phyloP scores from a whole-genome alignment of 2,797 vertebrate genomes.

The Pipistrellus pipistrellus region DNA sequence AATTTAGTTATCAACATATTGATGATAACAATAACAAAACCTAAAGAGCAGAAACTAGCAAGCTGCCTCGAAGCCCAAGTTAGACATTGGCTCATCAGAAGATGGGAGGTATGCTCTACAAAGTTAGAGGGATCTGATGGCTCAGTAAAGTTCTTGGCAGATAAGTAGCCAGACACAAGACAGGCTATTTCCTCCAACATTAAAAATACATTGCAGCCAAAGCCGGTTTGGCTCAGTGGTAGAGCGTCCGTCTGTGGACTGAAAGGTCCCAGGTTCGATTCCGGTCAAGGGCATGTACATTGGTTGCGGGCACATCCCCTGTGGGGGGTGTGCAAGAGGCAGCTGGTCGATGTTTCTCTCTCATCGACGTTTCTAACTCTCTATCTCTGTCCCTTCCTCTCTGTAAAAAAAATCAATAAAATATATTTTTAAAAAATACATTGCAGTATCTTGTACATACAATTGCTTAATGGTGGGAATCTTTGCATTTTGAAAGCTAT shows the following conservation, averaged over 20 bases:
- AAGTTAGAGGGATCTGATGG: background rate
- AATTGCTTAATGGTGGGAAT: background rate
- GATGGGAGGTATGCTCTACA: background rate
- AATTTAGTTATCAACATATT: background rate
- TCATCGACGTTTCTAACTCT: too few relatives aligned
- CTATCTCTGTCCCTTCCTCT: too few relatives aligned
- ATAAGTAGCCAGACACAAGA: background rate
- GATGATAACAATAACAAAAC: background rate
- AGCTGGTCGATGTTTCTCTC: too few relatives aligned
- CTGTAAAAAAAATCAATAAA: too few relatives aligned
- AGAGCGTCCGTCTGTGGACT: too few relatives aligned
- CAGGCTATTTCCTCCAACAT: background rate
- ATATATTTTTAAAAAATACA: too few relatives aligned
- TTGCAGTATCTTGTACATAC: background rate
- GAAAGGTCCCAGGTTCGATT: too few relatives aligned
- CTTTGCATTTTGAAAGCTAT: conserved; percentile 21
- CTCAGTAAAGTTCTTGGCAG: background rate
- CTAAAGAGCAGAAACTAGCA: background rate
- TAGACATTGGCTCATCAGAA: background rate
- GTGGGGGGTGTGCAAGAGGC: too few relatives aligned
- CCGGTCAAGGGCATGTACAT: too few relatives aligned
- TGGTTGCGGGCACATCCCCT: too few relatives aligned
- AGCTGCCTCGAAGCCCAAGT: background rate
- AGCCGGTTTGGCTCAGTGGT: too few relatives aligned
- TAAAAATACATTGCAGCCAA: background rate